Base-by-base conservation (phyloP, 2,888 invertebrate genomes). In the Drosophila meridiana region DNA sequence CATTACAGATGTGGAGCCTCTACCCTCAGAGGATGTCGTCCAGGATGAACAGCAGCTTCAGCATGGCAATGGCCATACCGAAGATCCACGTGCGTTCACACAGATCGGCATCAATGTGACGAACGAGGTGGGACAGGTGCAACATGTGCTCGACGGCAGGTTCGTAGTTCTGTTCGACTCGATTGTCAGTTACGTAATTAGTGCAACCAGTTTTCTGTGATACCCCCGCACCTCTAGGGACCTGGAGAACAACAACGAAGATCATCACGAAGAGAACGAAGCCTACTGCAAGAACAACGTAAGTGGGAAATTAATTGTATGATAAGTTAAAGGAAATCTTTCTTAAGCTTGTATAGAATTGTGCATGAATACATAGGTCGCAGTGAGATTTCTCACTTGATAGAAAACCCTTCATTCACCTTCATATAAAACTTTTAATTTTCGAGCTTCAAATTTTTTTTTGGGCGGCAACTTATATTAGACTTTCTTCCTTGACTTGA, bases 51-150 rank as follows among this genome's bases (percentile, higher is more conserved):
- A 48, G 5, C 66, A 60, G 26, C 80, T 86, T 38, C 85, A 83
- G 13, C 76, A 85, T 38, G 89, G 88, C 38, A 90, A 78, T 76
- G 88, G 86, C 8, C 81, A 81, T 55, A 62, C 66, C 57, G 83
- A 83, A 62, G 78, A 73, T 42, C 66, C 48, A 11, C 76, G 63
- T 26, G 82, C 68, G 28, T 91, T 92, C 69, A 78, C 92, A 76
- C 89, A 91, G 72, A 91, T 93, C 65, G 91, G 91, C 60, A 93
- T 93, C 64, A 93, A 92, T 87, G 90, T 93, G 73, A 93, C 92
- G 62, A 93, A 93, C 75, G 93, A 93, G 83, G 80, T 87, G 82
- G 93, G 93, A 3, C 92, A 93, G 81, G 88, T 92, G 69, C 92
- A 52, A 26, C 34, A 91, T 60, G 90, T 91, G 8, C 76, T 92